Evolutionary conservation across 2,888 invertebrate genomes (phyloP).

Genomic region (Sinhomidia bicolor): DNA sequence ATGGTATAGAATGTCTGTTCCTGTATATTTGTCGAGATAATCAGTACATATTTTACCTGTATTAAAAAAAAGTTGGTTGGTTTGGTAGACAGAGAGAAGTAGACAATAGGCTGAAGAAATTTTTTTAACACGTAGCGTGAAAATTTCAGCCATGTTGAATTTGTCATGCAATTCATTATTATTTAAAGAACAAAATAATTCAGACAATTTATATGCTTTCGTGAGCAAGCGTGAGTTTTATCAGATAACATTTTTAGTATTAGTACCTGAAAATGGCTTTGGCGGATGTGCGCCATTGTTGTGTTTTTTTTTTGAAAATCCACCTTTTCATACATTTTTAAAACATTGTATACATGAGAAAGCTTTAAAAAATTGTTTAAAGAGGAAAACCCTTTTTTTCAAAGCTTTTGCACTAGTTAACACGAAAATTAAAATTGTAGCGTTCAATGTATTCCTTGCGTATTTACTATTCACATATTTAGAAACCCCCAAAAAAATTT

Average conservation of each 20-base stretch:
- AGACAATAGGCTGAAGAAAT: background rate
- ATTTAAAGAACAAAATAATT: constrained; percentile 46
- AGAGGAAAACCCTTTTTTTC: background rate
- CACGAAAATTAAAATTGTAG: constrained; percentile 38
- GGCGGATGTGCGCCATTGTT: constrained; percentile 67
- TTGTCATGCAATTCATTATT: constrained; percentile 72
- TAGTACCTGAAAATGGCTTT: constrained; percentile 36
- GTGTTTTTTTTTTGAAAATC: constrained; percentile 49
- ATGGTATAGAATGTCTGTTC: background rate
- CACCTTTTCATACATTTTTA: background rate
- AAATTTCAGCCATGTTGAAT: constrained; percentile 71
- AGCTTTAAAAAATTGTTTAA: background rate
- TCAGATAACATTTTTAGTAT: constrained; percentile 23
- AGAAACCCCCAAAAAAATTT: background rate
- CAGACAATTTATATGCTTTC: background rate
- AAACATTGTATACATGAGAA: constrained; percentile 4
- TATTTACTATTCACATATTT: background rate
- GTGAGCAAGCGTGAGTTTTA: constrained; percentile 30
- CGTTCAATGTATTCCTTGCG: background rate
- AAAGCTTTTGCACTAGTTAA: constrained; percentile 48
- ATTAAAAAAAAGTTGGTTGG: constrained; percentile 10
- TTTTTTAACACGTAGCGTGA: constrained; percentile 10
- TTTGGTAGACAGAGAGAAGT: too few relatives aligned
- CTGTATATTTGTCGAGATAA: background rate
- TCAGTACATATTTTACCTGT: background rate